Base-by-base conservation (phyloP, 2,888 invertebrate genomes). In the Conops quadrifasciatus region DNA sequence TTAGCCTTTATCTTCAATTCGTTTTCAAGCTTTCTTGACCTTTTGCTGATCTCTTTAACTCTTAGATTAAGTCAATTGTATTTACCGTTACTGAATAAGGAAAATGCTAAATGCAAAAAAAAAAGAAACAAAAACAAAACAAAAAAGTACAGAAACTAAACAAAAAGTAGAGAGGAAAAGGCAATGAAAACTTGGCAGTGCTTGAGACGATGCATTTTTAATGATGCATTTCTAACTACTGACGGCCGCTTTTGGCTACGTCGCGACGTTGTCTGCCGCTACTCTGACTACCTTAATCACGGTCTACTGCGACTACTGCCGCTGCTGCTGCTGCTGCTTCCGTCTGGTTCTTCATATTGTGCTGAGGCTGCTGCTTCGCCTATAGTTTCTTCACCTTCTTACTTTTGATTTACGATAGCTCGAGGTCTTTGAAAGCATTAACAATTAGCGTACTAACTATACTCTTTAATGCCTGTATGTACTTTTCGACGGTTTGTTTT, bases 381-480 rank as follows among this genome's bases (percentile, higher is more conserved):
- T 28, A 19, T 21, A 65, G 65, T 65, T 67, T 56, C n/a, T 56
- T 60, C 28, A 51, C 51, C 30, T 60, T 28, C 36, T n/a, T n/a
- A n/a, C 53, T 7, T 21, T 56, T 68, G 3, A n/a, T 28, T 68
- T 60, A 30, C 26, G 28, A 43, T 19, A 30, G 19, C 24, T 9
- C 28, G n/a, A 67, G 67, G 58, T 58, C 58, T 58, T 26, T 67
- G 43, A 28, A 26, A 65, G n/a, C n/a, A 36, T 16, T 65, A 53
- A 58, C 28, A 58, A 26, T 30, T 26, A n/a, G 63, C 28, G 36
- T 9, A n/a, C 47, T 26, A 15, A 15, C 21, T n/a, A 21, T 53
- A 16, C 9, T 36, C 4, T 36, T 36, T 36, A 30, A 28, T 30
- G 7, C 60, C 28, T 36, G 28, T 36, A 43, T 21, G 56, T 9